These are phyloP conservation scores for Drosophila diplacantha DNA, from an alignment of 2,888 invertebrate species.

Conservation along the genomic window DNA sequence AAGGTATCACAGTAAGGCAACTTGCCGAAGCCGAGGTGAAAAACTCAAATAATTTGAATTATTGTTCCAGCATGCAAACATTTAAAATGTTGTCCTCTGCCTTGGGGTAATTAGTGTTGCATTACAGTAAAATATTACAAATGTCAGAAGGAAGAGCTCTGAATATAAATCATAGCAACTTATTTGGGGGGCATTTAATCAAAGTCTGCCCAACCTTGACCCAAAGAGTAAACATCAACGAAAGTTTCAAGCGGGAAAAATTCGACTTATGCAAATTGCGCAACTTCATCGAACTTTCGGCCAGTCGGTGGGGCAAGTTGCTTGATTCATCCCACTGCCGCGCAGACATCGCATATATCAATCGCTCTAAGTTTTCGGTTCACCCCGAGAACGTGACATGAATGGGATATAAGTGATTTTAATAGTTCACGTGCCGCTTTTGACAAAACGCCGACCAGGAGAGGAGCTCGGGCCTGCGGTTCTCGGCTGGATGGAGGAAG, in stretches of 20 bases:
- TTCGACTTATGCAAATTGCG: constrained; percentile 54
- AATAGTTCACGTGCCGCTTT: constrained; percentile 76
- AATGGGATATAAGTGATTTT: constrained; percentile 76
- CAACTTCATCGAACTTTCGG: constrained; percentile 46
- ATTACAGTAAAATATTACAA: not conserved
- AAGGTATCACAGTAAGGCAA: constrained; percentile 3
- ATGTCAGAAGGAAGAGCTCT: not conserved
- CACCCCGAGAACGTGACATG: constrained; percentile 69
- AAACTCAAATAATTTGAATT: not conserved
- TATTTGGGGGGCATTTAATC: constrained; percentile 13
- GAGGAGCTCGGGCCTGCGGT: constrained; percentile 2
- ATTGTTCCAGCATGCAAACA: not conserved
- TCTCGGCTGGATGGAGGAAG: not conserved
- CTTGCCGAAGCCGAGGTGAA: not conserved
- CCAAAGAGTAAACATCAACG: constrained; percentile 17
- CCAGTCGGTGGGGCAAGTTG: constrained; percentile 34
- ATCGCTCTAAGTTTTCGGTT: constrained; percentile 62
- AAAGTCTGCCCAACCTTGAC: constrained; percentile 44
- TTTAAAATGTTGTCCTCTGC: not conserved
- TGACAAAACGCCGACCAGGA: constrained; percentile 63
- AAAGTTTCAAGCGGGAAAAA: constrained; percentile 16
- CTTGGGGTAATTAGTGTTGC: constrained; percentile 8
- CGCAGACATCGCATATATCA: constrained; percentile 57
- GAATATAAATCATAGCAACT: constrained; percentile 8
- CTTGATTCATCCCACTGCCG: constrained; percentile 52